Evolutionary conservation across 2,113 vertebrate genomes (phyloP), one percentile per base, ranked within the genome.

Genomic region (Rhinoderma darwinii): DNA sequence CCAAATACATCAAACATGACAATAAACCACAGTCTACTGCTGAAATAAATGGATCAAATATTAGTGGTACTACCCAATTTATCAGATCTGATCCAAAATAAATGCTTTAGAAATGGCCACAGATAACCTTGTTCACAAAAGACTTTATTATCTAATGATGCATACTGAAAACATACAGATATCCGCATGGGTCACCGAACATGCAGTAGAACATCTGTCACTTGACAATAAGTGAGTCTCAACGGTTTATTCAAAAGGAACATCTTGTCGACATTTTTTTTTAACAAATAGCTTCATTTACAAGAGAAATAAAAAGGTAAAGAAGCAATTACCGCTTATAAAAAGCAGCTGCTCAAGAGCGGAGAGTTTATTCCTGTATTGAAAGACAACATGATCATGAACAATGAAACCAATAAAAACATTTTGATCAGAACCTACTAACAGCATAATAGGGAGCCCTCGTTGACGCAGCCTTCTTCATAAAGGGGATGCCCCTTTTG

Each of bases 291-390:
- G 93, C 90, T 92, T 95, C 93, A 95, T 95, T 95, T 96, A 95
- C 93, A 96, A 96, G 94, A 95, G 94, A 95, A 95, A 95, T 93
- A 94, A 95, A 91, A 97, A 96, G 94, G 94, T 96, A 97, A 97
- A 96, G 96, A 97, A 96, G 96, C 96, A 97, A 97, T 97, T 97
- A 97, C 96, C 95, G 96, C 96, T 97, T 95, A 95, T 95, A 96
- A 96, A 96, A 97, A 97, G 96, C 96, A 96, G 96, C 95, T 95
- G 95, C 93, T 96, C 95, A 96, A 97, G 96, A 96, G 95, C 95
- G 95, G 95, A 94, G 95, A 95, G 95, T 94, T 96, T 96, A 96
- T 93, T 94, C 96, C 96, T 97, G 96, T 96, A 96, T 96, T 95
- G 96, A 97, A 96, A 97, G 95, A 97, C 96, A 97, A 96, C 96